Percentiles rank a stretch among this genome's conserved stretches.
These are phyloP conservation scores for Drosophila mulleri DNA, from an alignment of 2,888 invertebrate genomes.

Conservation along the genomic window DNA sequence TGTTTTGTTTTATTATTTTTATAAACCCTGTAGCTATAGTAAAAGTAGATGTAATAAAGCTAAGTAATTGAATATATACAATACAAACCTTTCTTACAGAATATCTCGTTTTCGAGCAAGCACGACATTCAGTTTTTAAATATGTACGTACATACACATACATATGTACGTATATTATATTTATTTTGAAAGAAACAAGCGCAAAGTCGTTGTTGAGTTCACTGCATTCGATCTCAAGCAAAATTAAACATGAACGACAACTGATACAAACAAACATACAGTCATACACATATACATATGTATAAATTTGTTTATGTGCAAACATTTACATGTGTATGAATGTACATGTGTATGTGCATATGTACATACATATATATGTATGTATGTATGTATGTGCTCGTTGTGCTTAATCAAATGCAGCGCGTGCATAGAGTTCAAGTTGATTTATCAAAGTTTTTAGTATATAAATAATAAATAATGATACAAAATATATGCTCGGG, in stretches of 20 bases:
- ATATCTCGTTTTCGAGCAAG: background rate
- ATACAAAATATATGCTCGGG: conserved; percentile 13
- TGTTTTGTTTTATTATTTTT: conserved; percentile 16
- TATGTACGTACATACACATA: background rate
- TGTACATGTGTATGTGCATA: background rate
- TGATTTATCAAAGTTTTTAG: conserved; percentile 61
- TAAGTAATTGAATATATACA: background rate
- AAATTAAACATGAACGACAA: conserved; percentile 50
- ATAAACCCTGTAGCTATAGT: background rate
- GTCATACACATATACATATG: conserved; percentile 4
- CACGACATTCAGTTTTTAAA: conserved; percentile 25
- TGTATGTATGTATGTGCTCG: background rate
- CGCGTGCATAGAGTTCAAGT: conserved; percentile 63
- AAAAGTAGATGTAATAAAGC: background rate
- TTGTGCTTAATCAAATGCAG: conserved; percentile 43
- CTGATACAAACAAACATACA: conserved; percentile 8
- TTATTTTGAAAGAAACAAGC: conserved; percentile 78
- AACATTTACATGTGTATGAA: background rate
- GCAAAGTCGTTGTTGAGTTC: conserved; percentile 73
- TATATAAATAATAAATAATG: conserved; percentile 16
- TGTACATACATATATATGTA: background rate
- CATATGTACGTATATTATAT: conserved; percentile 45
- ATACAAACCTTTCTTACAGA: too few relatives aligned
- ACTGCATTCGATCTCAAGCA: conserved; percentile 67
- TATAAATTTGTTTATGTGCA: background rate